phyloP scores from a whole-genome alignment of 2,888 invertebrate species.

The Periphyllus acericola region DNA sequence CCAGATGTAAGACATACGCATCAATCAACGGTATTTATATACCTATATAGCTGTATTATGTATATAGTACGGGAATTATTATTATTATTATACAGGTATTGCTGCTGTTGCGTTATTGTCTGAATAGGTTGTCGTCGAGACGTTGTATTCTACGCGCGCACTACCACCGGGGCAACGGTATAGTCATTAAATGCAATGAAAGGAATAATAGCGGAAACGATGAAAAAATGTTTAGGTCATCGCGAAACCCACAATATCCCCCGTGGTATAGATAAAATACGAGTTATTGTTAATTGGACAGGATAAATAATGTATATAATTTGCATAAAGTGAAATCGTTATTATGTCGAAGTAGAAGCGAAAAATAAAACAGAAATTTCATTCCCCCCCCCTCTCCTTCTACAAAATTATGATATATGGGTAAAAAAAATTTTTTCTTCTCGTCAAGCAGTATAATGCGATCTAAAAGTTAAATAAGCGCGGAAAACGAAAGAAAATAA shows the following conservation, averaged over 20 bases:
- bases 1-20: slow-evolving; percentile 42
- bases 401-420: neutral
- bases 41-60: too few relatives aligned
- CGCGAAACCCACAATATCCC: neutral
- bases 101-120: neutral
- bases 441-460: neutral
- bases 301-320: neutral
- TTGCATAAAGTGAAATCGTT: neutral
- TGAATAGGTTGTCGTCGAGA: neutral
- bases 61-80: neutral
- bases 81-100: neutral
- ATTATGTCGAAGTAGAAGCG: neutral
- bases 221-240: neutral
- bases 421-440: neutral
- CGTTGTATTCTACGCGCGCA: neutral
- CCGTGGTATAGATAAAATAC: neutral
- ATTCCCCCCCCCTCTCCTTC: neutral
- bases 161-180: too few relatives aligned
- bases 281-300: neutral
- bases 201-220: neutral
- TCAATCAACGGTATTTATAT: neutral
- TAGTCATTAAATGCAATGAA: neutral
- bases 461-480: neutral
- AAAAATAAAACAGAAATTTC: neutral
- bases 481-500: neutral